Evolutionary conservation across 2,797 vertebrate genomes (phyloP).

Genomic region (Malurus splendens): DNA sequence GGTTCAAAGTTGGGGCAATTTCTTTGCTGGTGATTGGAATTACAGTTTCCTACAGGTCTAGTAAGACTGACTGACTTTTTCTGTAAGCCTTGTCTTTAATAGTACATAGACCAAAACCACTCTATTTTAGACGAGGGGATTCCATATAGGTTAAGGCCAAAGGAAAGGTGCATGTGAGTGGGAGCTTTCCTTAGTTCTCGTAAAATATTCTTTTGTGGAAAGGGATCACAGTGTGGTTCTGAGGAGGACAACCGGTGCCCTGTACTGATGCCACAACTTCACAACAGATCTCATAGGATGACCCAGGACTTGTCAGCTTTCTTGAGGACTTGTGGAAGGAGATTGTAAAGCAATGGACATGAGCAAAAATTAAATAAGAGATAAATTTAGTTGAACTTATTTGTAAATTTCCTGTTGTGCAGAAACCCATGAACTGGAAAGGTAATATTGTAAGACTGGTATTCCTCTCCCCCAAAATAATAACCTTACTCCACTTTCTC

Average conservation of each 20-base stretch:
- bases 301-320: background rate
- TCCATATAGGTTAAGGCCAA: background rate
- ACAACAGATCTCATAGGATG: background rate
- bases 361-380: background rate
- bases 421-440: constrained; percentile 49
- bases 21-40: background rate
- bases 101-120: background rate
- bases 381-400: background rate
- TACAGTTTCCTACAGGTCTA: background rate
- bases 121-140: background rate
- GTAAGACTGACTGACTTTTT: background rate
- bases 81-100: background rate
- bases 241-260: background rate
- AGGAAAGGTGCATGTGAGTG: background rate
- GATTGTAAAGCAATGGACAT: background rate
- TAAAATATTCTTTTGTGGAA: background rate
- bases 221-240: background rate
- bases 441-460: constrained; percentile 22
- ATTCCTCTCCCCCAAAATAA: constrained; percentile 13
- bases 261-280: background rate
- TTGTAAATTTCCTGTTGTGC: constrained; percentile 44
- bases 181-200: background rate
- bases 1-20: background rate
- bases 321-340: background rate
- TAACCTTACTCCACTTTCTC: background rate